phyloP scores from a whole-genome alignment of 2,797 vertebrate species.

The Rhabdophis nuchalis region DNA sequence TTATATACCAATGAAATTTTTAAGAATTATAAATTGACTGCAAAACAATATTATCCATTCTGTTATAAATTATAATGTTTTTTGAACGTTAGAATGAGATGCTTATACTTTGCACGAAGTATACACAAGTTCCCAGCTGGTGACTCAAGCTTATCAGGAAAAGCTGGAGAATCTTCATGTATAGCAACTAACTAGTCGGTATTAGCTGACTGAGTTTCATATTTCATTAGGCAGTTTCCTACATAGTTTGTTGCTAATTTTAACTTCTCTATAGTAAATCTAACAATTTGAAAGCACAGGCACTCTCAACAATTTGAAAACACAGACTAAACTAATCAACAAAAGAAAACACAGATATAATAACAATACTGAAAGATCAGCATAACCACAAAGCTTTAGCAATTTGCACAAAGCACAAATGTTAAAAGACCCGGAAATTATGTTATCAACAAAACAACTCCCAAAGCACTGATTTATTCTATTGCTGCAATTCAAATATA shows the following conservation, averaged over 20 bases:
- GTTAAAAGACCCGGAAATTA: neutral
- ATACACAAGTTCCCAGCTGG: neutral
- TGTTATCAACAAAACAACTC: neutral
- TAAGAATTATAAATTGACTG: neutral
- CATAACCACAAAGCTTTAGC: neutral
- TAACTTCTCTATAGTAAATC: neutral
- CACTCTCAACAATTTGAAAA: neutral
- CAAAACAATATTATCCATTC: neutral
- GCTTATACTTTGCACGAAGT: neutral
- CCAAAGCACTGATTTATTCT: neutral
- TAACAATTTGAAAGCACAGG: neutral
- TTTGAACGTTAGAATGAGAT: neutral
- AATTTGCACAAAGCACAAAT: neutral
- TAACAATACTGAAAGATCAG: neutral
- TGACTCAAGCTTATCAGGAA: neutral
- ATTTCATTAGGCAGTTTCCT: neutral
- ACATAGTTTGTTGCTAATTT: neutral
- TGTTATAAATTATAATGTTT: neutral
- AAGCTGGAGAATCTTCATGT: neutral
- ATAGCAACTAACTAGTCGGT: neutral
- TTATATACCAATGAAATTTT: neutral
- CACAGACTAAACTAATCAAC: neutral
- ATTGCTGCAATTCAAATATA: neutral
- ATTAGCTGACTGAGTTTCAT: neutral
- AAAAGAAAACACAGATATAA: neutral